Evolutionary conservation across 1,140 invertebrate genomes (phyloP).

Genomic region (Drosophila virilis): DNA sequence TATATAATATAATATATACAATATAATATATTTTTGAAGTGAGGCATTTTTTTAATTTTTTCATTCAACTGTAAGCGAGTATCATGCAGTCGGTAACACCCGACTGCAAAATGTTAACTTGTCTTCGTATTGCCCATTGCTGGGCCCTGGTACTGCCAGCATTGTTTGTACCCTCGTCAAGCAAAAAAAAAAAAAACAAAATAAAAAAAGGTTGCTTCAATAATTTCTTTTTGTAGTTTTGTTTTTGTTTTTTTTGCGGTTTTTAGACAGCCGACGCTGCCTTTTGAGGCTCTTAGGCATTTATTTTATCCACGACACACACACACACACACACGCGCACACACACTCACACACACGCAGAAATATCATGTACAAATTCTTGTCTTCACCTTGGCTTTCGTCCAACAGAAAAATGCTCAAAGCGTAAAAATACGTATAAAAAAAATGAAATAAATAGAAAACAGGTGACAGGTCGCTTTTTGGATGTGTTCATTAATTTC

Average conservation of each 20-base stretch:
- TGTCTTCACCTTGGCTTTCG: slow-evolving; percentile 28
- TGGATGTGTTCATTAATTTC: slow-evolving; percentile 6
- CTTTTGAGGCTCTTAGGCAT: slow-evolving; percentile 18
- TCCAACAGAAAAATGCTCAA: slow-evolving; percentile 24
- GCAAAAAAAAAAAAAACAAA: background rate
- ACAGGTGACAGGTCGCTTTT: background rate
- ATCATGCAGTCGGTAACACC: too few relatives aligned
- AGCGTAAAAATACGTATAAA: slow-evolving; percentile 28
- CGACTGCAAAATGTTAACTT: too few relatives aligned
- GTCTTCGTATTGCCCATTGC: slow-evolving; percentile 4
- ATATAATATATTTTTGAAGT: too few relatives aligned
- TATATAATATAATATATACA: too few relatives aligned
- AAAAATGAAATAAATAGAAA: slow-evolving; percentile 1
- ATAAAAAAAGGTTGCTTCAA: background rate
- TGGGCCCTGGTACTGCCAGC: background rate
- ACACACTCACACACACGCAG: slow-evolving; percentile 3
- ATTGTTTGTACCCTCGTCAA: slow-evolving; percentile 44
- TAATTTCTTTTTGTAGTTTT: slow-evolving; percentile 17
- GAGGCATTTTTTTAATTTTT: background rate
- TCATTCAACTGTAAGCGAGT: too few relatives aligned
- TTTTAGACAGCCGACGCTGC: slow-evolving; percentile 13
- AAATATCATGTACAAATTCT: slow-evolving; percentile 19
- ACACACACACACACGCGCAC: background rate
- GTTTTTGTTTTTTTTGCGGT: slow-evolving; percentile 38
- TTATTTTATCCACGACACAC: slow-evolving; percentile 21